phyloP scores from a whole-genome alignment of 2,113 vertebrate species.

The Fregata magnificens region DNA sequence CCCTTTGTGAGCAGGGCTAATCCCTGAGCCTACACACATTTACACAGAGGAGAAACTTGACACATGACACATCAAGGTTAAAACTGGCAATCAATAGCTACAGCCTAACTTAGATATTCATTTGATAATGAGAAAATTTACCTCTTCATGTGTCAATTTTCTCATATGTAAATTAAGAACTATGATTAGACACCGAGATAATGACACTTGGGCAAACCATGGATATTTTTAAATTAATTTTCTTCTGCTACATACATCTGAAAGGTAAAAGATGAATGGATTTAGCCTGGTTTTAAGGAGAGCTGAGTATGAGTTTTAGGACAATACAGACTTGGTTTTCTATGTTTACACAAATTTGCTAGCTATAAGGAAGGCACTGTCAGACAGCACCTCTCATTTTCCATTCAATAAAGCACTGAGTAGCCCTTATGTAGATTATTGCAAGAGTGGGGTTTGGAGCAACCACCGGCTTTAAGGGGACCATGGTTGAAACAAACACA shows the following conservation, averaged over 20 bases:
- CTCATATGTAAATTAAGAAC: slow-evolving; percentile 56
- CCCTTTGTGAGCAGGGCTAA: background rate
- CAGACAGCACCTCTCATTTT: background rate
- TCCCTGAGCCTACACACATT: background rate
- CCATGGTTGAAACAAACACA: background rate
- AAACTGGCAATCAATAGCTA: slow-evolving; percentile 22
- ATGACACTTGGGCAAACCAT: slow-evolving; percentile 40
- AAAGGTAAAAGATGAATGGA: background rate
- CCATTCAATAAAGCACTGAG: background rate
- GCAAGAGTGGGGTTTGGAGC: background rate
- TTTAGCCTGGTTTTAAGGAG: background rate
- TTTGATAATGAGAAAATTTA: slow-evolving; percentile 45
- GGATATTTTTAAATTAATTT: slow-evolving; percentile 30
- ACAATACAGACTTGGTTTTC: background rate
- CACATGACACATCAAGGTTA: background rate
- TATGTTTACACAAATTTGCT: background rate
- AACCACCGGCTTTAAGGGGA: background rate
- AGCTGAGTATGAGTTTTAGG: background rate
- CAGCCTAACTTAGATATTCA: background rate
- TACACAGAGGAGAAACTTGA: background rate
- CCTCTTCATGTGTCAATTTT: slow-evolving; percentile 35
- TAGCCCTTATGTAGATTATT: background rate
- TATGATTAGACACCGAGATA: slow-evolving; percentile 44
- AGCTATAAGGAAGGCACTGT: background rate
- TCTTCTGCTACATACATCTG: slow-evolving; percentile 2